Base-by-base conservation (phyloP, 2,113 vertebrate species). In the Myotis yumanensis region DNA sequence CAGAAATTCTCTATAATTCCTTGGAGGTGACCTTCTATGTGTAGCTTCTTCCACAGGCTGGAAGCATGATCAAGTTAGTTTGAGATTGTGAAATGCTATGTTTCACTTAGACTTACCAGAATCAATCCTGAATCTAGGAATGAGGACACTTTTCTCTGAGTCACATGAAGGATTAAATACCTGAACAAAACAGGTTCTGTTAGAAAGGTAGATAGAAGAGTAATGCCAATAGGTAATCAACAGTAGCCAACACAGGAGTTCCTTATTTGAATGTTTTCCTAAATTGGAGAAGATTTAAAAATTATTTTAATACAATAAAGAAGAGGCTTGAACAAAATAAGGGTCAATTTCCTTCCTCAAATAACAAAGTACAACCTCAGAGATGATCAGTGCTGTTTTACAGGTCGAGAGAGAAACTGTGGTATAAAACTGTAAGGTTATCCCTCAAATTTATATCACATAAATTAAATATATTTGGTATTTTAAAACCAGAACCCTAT, bases 311-410 rank as follows among this genome's bases (percentile, higher is more conserved):
- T 62, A 30, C 10, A 59, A 88, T 40, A 15, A 96, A 86, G 12
- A 79, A 83, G 4, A 91, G 7, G 23, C 20, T 79, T 54, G 9
- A 93, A 86, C 8, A 57, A 92, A 95, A 86, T 71, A 79, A 93
- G 5, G 11, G 35, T 18, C 57, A 85, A 82, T 37, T 52, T 89
- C 32, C 46, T 95, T 85, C 40, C 37, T 94, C 86, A 90, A 86
- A 73, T 54, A 89, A 87, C 15, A 37, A 82, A 85, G 15, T n/a
- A 48, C 35, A 89, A 59, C 51, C 20, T 81, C 40, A 85, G 40
- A 86, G 14, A 59, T 12, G 30, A 51, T 62, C 52, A 77, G 46
- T 62, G 76, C 32, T 52, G 2, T 51, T 84, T 80, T 11, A 80
- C 2, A 73, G 1, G 23, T 35, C 10, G 18, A 83, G 32, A 57